Evolutionary conservation across 2,888 invertebrate species (phyloP), one percentile per base, ranked within the genome.

Genomic region (Exocentrus adspersus): DNA sequence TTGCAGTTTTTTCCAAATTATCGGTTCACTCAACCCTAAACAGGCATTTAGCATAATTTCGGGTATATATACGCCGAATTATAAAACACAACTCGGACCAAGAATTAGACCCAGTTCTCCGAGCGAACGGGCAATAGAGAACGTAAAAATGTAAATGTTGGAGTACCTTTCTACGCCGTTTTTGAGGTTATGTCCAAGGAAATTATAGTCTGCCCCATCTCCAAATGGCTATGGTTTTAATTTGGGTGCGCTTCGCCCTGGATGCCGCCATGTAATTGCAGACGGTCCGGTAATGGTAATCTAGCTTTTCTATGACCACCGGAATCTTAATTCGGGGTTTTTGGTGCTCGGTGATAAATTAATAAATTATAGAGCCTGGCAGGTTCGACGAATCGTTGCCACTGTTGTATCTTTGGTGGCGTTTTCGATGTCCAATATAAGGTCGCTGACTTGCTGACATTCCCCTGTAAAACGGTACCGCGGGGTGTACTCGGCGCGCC

Each of bases 1-100:
- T 74, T 71, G 75, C 75, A 72, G 75, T 76, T 75, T 77, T 74
- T 73, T 67, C 71, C 67, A 77, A 78, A 78, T 78, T 77, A 73
- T 72, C 75, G 77, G 76, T 77, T 74, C 69, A 71, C 59, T 67
- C 69, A 67, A 68, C 71, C 61, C 56, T 74, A 72, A 75, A 69
- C 73, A 69, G 73, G 72, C 74, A 75, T 75, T 79, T 78, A 77
- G 69, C 76, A 77, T 78, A 79, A 77, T 76, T 74, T 64, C 64
- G 69, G 62, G 43, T 45, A 43, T 56, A 43, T 28, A 21, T 16
- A 41, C 30, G 17, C 17, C 57, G 12, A 65, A 68, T 68, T 68
- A 68, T 65, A 65, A 63, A 60, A 65, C 51, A 17, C 12, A 30
- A 65, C 51, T 14, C 12, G 32, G 32, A 10, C 53, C 60, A 43